These are phyloP conservation scores for Zoanthus sociatus DNA, from an alignment of 92 coral and sea anemone species.

Conservation along the genomic window DNA sequence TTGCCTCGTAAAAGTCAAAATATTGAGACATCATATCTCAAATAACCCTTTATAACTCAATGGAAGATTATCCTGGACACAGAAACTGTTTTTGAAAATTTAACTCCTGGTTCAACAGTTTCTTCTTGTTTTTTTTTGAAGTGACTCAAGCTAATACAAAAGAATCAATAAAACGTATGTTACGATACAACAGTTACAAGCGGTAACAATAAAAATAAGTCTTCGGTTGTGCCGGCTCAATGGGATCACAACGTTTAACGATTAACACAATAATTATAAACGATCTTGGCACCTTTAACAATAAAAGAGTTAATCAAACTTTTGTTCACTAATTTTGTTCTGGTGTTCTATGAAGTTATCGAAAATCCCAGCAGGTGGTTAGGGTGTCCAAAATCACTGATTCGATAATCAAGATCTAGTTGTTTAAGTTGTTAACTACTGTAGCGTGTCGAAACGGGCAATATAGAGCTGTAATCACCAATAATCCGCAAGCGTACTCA, in stretches of 20 bases:
- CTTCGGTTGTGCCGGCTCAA: not conserved
- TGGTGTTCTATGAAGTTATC: not conserved
- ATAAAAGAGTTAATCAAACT: not conserved
- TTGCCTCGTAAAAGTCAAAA: not conserved
- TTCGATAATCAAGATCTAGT: not conserved
- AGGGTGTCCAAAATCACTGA: not conserved
- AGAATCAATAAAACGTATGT: slow-evolving; percentile 27
- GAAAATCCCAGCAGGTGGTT: slow-evolving; percentile 20
- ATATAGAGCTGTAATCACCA: slow-evolving; percentile 26
- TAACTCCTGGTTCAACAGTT: not conserved
- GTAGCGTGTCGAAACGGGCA: not conserved
- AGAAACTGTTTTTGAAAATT: not conserved
- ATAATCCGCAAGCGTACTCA: slow-evolving; percentile 10
- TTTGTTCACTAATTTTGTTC: not conserved
- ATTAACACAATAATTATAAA: not conserved
- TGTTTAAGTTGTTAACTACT: not conserved
- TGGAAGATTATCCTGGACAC: not conserved
- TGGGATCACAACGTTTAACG: not conserved
- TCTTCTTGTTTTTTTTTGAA: not conserved
- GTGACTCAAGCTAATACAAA: not conserved
- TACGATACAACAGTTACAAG: not conserved
- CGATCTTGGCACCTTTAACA: not conserved
- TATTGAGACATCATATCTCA: not conserved
- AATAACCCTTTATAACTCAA: not conserved
- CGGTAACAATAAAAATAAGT: not conserved